Base-by-base conservation (phyloP, 1,140 invertebrate species). In the Propsilocerus akamusi region DNA sequence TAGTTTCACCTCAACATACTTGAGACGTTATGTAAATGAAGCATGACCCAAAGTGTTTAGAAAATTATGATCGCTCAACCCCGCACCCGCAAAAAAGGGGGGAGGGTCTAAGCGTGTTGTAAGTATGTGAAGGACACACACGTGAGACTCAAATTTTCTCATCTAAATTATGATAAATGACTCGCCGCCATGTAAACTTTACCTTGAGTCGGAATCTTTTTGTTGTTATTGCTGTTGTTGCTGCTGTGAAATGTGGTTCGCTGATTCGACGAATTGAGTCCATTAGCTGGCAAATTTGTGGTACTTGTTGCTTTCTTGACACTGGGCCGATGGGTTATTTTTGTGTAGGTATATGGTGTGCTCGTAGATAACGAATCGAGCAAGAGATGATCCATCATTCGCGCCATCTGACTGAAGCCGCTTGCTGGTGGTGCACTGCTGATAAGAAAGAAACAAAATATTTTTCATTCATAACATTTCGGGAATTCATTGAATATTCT, bases 371-470 rank as follows among this genome's bases (percentile, higher is more conserved):
- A 62, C 52, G 75, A 69, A 56, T 81, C 77, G 46, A 75, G 58
- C 59, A 80, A 75, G 55, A 81, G 68, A 2, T 76, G 73, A 56
- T 81, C 78, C 78, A 81, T 80, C 76, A 81, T 80, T 6, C 76
- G 62, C 37, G 77, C 77, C 73, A 81, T 77, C 54, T 78, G 76
- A 51, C 77, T 74, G 46, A 80, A 72, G 47, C 68, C 65, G 32
- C 69, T 69, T 49, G 68, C 67, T 52, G 68, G 69, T 49, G 71
- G 68, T 54, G 58, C 62, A 50, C 55, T 57, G 53, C 57, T 64
- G 25, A 25, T 48, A 4, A 47, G 52, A 50, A 8, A 51, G 32
- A 53, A 10, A 49, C 46, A n/a, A n/a, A n/a, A n/a, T n/a, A n/a
- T n/a, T n/a, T n/a, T n/a, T n/a, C n/a, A n/a, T n/a, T n/a, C n/a